Percentiles rank a stretch among this genome's conserved stretches.
Evolutionary conservation across 2,888 invertebrate species (phyloP).

Genomic region (Rhynchonema sp.): DNA sequence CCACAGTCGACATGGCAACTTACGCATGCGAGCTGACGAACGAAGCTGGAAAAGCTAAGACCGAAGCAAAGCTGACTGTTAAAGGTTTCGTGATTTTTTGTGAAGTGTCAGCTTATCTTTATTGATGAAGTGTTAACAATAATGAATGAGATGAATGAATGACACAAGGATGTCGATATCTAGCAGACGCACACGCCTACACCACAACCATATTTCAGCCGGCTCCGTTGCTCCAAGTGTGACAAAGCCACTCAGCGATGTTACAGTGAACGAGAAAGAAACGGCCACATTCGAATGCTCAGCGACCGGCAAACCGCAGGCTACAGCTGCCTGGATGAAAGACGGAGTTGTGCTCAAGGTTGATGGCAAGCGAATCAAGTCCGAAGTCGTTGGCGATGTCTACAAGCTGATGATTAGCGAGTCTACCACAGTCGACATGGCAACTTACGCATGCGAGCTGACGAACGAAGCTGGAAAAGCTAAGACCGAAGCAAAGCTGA

Average conservation of each 20-base stretch:
- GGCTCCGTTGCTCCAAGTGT: slow-evolving; percentile 10
- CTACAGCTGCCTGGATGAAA: slow-evolving; percentile 10
- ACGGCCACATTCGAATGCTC: slow-evolving; percentile 12
- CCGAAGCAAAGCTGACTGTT: slow-evolving; percentile 17
- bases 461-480: slow-evolving; percentile 28
- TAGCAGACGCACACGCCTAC: no score
- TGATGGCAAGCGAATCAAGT: neutral
- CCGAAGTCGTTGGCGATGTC: neutral
- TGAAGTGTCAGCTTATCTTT: no score
- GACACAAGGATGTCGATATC: no score
- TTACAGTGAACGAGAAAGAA: slow-evolving; percentile 11
- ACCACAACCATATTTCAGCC: neutral
- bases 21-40: slow-evolving; percentile 91
- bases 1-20: slow-evolving; percentile 76
- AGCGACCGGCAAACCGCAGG: slow-evolving; percentile 11
- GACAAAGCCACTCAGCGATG: slow-evolving; percentile 10
- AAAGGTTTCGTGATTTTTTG: neutral
- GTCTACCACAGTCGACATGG: neutral
- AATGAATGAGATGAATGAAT: no score
- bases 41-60: slow-evolving; percentile 24
- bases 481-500: slow-evolving; percentile 13
- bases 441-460: slow-evolving; percentile 11
- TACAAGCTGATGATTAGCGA: neutral
- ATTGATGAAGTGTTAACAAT: no score
- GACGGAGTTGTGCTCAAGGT: neutral